Evolutionary conservation across 2,888 invertebrate species (phyloP), one percentile per base, ranked within the genome.

Genomic region (Prosapia bicincta): DNA sequence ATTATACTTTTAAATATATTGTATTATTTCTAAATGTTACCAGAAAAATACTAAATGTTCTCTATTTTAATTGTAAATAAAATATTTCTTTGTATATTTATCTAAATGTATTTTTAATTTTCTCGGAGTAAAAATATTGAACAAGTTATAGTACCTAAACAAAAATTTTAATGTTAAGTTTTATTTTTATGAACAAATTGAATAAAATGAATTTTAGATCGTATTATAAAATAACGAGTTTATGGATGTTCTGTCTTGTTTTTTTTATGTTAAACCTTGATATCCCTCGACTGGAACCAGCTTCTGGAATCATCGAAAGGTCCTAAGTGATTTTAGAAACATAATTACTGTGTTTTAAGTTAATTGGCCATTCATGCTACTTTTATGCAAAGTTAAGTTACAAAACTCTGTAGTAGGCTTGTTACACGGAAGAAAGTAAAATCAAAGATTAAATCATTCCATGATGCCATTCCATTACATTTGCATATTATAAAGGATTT

Each of bases 171-270:
- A 54, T 20, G n/a, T 73, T n/a, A 68, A 73, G 68, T 73, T 72
- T 73, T 73, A 73, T 73, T 73, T 74, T 74, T 54, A 65, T 74
- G 69, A 65, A 65, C 23, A 20, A 69, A 69, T 74, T 69, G 54
- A 69, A 74, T 69, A 54, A 43, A 26, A 24, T 69, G 28, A 69
- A 74, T 69, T 74, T 74, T 69, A 65, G 69, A 65, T 67, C 26
- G 25, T 43, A 24, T 69, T 69, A 69, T 69, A 69, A 74, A 54
- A 74, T 74, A 54, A 65, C 69, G 69, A 69, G 74, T 74, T 74
- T 74, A 74, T 74, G 30, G 69, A 69, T 74, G 69, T 24, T 32
- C 6, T 72, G 72, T 66, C 6, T 15, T 20, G 54, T 54, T 2
- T 20, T 54, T 54, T 30, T 30, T 30, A 30, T 9, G 5, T 6